Evolutionary conservation across 1,140 invertebrate genomes (phyloP), one percentile per base, ranked within the genome.

Genomic region (Drosophila grimshawi): DNA sequence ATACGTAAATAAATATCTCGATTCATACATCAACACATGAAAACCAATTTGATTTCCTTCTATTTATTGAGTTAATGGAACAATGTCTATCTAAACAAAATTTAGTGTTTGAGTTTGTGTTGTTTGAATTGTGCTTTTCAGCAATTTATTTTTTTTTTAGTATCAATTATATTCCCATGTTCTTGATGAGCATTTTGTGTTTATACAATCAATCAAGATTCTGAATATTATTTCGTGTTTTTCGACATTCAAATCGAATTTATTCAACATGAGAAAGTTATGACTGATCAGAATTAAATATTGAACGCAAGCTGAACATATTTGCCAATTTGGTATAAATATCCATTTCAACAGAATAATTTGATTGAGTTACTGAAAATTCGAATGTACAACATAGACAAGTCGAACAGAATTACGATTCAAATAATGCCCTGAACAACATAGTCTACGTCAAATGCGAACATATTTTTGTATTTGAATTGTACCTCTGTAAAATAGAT

Each of bases 141-240:
- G 2, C 19, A 19, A 19, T 19, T 19, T 19, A n/a, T 27, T 2
- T 41, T 41, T 41, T 56, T 41, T 30, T 19, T 35, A 48, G 5
- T 33, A 45, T 57, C 55, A 57, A 60, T 60, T 19, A 60, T 33
- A 60, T 33, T 33, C 35, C 32, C n/a, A 11, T 43, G 43, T 30
- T 56, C 7, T 27, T 56, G 5, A 46, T 65, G 41, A 37, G 29
- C 49, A 52, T 3, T 32, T 72, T 53, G 19, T 67, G 69, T 48
- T 67, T 60, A 72, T 59, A 72, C 46, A 63, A 33, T 67, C 39
- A 45, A 71, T 71, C 62, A 65, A 69, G 46, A 49, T 35, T 39
- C 1, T 46, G 30, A 37, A 19, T 45, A 43, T 29, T 52, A 5
- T 30, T 48, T 29, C n/a, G n/a, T 11, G 46, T 33, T 29, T n/a